Conservation (phyloP, 2,113 vertebrate genomes). For the Thryonomys swinderianus region DNA sequence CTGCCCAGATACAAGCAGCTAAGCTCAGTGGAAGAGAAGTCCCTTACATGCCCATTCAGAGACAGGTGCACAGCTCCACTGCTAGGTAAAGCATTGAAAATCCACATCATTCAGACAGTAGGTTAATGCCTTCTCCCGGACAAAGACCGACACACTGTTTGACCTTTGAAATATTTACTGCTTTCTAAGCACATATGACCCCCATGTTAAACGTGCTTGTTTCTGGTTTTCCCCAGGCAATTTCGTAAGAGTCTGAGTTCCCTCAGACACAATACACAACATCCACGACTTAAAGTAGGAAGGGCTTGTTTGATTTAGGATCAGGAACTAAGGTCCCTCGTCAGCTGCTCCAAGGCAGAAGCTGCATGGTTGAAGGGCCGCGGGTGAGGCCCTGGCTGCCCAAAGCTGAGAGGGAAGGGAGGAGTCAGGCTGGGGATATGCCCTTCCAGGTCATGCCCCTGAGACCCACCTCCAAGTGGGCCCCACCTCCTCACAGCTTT, state of each 20-base stretch:
- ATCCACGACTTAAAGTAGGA: background rate
- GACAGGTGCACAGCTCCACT: background rate
- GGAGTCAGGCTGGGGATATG: background rate
- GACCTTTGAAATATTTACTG: background rate
- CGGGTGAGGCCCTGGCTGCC: background rate
- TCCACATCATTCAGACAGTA: background rate
- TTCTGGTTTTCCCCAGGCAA: conserved; percentile 5
- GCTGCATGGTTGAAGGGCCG: background rate
- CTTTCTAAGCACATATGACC: conserved; percentile 10
- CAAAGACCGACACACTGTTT: background rate
- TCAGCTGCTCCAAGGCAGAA: background rate
- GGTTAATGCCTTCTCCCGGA: background rate
- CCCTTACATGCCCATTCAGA: background rate
- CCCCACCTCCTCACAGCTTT: background rate
- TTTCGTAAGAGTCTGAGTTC: conserved; percentile 31
- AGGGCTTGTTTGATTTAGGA: background rate
- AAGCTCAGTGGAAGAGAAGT: background rate
- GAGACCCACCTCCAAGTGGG: background rate
- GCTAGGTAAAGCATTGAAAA: background rate
- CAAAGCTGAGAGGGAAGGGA: background rate
- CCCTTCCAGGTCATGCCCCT: background rate
- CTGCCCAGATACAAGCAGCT: background rate
- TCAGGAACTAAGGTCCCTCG: background rate
- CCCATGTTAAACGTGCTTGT: conserved; percentile 10
- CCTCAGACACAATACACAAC: background rate